These are phyloP conservation scores for Napeogenes sylphis DNA, from an alignment of 2,888 invertebrate genomes.

Conservation along the genomic window DNA sequence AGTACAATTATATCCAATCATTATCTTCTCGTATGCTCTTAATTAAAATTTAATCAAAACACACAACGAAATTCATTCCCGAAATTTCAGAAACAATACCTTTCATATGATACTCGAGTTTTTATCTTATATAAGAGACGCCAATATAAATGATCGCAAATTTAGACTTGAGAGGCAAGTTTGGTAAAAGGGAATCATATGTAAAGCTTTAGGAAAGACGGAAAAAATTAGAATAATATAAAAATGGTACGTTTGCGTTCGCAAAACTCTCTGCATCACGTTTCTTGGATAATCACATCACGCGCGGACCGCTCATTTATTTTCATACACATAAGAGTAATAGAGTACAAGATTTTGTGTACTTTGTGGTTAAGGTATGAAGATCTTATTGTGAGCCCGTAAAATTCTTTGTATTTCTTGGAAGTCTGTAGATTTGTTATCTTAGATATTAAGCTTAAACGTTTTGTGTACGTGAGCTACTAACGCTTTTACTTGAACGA, in stretches of 20 bases:
- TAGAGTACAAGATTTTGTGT: conserved; percentile 1
- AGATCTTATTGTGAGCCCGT: background rate
- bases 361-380: conserved; percentile 7
- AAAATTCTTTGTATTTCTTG: conserved; percentile 1
- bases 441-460: too few relatives aligned
- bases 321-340: conserved; percentile 24
- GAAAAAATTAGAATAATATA: conserved; percentile 39
- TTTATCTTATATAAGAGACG: conserved; percentile 1
- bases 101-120: conserved; percentile 3
- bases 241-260: conserved; percentile 33
- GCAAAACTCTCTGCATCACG: conserved; percentile 39
- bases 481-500: too few relatives aligned
- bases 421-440: too few relatives aligned
- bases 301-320: conserved; percentile 35
- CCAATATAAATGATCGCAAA: background rate
- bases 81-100: background rate
- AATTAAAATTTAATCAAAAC: background rate
- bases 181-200: conserved; percentile 22
- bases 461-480: too few relatives aligned
- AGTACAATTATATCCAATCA: background rate
- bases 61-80: background rate
- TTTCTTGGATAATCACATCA: conserved; percentile 48
- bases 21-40: background rate
- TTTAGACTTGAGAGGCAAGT: conserved; percentile 4
- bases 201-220: conserved; percentile 25